Conservation (phyloP, 1,140 invertebrate species). For the Drosophila neocordata region DNA sequence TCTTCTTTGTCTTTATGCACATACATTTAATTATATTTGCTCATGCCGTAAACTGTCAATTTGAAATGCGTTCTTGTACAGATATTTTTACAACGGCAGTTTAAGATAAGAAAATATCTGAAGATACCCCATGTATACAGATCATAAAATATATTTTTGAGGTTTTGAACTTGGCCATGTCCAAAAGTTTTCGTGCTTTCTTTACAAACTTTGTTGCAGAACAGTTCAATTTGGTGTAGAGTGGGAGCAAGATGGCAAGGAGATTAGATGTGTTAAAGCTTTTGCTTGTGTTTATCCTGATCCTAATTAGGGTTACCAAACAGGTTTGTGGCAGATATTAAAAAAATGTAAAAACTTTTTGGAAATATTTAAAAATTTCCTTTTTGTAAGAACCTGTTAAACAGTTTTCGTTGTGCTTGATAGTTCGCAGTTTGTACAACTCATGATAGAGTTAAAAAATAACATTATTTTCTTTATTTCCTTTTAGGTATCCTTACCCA, state of each 20-base stretch:
- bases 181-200: not conserved
- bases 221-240: not conserved
- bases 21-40: constrained; percentile 2
- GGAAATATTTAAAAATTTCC: no score
- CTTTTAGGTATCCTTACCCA: constrained; percentile 81
- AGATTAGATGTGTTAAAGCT: not conserved
- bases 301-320: not conserved
- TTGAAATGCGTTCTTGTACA: not conserved
- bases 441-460: not conserved
- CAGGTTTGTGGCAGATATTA: not conserved
- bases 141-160: not conserved
- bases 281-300: not conserved
- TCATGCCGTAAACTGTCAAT: not conserved
- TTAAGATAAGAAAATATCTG: constrained; percentile 4
- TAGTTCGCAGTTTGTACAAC: not conserved
- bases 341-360: no score
- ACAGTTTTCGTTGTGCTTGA: no score
- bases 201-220: not conserved
- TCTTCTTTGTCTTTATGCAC: not conserved
- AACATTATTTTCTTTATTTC: not conserved
- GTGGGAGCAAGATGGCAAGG: not conserved
- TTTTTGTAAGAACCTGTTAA: no score
- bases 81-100: constrained; percentile 8
- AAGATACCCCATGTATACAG: not conserved
- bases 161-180: not conserved